Evolutionary conservation across 2,888 invertebrate species (phyloP).

Genomic region (Dynastes grantii): DNA sequence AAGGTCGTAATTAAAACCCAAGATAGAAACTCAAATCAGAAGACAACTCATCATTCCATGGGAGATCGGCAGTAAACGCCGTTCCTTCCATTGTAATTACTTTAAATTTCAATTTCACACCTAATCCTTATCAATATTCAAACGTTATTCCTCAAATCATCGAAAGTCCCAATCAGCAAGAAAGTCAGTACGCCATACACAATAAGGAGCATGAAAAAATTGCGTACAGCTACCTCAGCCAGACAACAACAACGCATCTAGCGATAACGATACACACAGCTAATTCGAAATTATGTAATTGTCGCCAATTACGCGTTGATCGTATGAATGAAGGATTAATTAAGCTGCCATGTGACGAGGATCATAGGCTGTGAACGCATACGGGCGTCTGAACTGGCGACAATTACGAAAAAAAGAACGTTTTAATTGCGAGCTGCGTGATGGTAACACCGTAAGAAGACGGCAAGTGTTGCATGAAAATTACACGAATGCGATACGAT

Average conservation of each 20-base stretch:
- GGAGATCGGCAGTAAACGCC: background rate
- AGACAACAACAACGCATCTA: background rate
- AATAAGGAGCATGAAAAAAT: constrained; percentile 1
- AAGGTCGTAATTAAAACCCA: too few species aligned
- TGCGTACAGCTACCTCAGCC: constrained; percentile 2
- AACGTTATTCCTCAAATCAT: background rate
- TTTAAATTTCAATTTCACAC: constrained; percentile 8
- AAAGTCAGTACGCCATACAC: background rate
- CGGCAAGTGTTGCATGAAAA: constrained; percentile 30
- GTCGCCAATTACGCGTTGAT: constrained; percentile 25
- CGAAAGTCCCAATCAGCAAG: constrained; percentile 25
- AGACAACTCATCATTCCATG: background rate
- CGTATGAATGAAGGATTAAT: constrained; percentile 28
- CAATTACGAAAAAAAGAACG: constrained; percentile 32
- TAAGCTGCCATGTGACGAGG: background rate
- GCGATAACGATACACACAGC: constrained; percentile 2
- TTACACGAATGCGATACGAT: constrained; percentile 19
- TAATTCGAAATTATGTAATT: constrained; percentile 19
- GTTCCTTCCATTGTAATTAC: background rate
- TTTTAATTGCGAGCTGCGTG: constrained; percentile 45
- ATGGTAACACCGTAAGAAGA: constrained; percentile 19
- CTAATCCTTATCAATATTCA: constrained; percentile 5
- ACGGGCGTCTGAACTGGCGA: constrained; percentile 34
- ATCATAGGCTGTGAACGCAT: background rate
- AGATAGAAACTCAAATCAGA: background rate